Percentiles rank a stretch among this genome's conserved stretches.
These are phyloP conservation scores for Hypotaenidia philippensis DNA, from an alignment of 2,797 vertebrate species.

Conservation along the genomic window DNA sequence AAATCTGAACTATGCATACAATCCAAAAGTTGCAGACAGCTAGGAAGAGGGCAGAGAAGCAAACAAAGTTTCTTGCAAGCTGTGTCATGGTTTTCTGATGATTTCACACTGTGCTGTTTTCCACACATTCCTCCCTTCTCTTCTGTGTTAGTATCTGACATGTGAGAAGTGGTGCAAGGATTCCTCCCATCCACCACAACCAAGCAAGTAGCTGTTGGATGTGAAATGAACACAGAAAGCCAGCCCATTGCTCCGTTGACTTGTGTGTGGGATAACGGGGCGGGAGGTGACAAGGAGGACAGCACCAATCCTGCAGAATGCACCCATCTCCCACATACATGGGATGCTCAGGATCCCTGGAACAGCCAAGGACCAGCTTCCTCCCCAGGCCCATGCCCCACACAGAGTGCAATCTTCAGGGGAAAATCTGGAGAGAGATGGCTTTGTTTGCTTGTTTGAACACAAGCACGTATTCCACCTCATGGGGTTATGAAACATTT, in stretches of 20 bases:
- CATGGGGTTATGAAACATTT: slow-evolving; percentile 8
- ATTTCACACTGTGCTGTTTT: not conserved
- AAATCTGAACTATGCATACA: not conserved
- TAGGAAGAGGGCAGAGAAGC: not conserved
- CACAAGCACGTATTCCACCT: not conserved
- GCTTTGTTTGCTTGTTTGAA: not conserved
- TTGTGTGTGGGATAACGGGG: not conserved
- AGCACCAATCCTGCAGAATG: not conserved
- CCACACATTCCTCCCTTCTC: not conserved
- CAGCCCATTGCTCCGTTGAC: not conserved
- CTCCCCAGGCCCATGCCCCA: not conserved
- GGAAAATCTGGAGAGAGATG: not conserved
- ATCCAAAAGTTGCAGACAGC: not conserved
- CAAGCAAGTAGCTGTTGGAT: not conserved
- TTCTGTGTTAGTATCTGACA: not conserved
- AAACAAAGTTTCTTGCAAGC: not conserved
- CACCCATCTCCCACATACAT: not conserved
- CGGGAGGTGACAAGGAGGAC: not conserved
- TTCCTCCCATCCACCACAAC: not conserved
- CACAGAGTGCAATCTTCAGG: not conserved
- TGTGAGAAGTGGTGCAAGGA: not conserved
- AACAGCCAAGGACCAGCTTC: not conserved
- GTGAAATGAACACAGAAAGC: not conserved
- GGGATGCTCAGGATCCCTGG: not conserved
- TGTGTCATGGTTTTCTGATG: not conserved